phyloP scores from a whole-genome alignment of 2,113 vertebrate genomes.

The Ameiurus melas region DNA sequence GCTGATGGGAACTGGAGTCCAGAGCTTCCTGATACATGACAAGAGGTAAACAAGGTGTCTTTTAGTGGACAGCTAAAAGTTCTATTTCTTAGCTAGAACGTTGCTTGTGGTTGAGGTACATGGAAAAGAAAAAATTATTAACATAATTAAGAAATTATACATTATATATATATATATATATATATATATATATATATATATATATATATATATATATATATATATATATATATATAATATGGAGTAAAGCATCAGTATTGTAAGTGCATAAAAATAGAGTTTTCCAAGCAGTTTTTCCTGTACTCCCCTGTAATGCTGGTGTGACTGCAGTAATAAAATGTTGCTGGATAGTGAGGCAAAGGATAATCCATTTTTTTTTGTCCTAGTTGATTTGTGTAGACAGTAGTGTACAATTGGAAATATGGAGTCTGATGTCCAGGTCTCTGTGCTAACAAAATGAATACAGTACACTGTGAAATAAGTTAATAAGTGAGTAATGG shows the following conservation, averaged over 20 bases:
- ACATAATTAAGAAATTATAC: too few species aligned
- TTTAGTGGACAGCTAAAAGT: too few species aligned
- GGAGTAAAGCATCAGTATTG: neutral
- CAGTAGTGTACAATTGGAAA: neutral
- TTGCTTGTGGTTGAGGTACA: too few species aligned
- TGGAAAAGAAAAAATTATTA: too few species aligned
- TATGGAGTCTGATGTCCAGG: neutral
- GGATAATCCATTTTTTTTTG: neutral
- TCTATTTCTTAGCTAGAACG: too few species aligned
- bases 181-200: too few species aligned
- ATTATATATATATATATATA: too few species aligned
- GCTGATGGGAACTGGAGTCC: too few species aligned
- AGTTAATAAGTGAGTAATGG: neutral
- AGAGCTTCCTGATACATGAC: too few species aligned
- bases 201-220: too few species aligned
- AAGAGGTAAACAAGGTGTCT: neutral
- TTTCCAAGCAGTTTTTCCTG: neutral
- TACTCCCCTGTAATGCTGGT: neutral
- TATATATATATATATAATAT: neutral
- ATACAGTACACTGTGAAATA: neutral
- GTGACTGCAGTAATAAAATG: neutral
- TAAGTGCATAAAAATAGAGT: neutral
- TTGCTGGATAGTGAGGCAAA: neutral
- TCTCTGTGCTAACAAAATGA: neutral
- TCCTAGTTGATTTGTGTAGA: neutral